A percentile compares a stretch with the other conserved stretches of the same genome.
Evolutionary conservation across 2,113 vertebrate genomes (phyloP).

Genomic region (Xiphias gladius): DNA sequence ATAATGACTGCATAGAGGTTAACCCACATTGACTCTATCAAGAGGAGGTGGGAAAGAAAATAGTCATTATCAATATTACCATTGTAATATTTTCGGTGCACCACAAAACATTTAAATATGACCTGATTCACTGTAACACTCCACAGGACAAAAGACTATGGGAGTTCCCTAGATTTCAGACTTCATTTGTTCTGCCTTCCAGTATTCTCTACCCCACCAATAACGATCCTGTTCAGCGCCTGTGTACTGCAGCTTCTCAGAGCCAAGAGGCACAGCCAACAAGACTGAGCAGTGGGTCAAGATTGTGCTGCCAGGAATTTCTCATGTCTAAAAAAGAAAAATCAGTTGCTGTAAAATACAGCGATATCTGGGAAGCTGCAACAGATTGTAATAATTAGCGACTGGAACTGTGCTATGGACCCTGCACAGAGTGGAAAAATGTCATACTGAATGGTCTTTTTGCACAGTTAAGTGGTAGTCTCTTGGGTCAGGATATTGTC

Average conservation of each 20-base stretch:
- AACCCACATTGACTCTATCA: conserved; percentile 52
- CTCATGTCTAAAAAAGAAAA: conserved; percentile 17
- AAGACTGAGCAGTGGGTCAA: conserved; percentile 35
- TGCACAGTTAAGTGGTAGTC: not conserved
- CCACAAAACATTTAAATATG: conserved; percentile 7
- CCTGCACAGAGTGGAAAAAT: not conserved
- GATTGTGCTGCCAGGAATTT: conserved; percentile 51
- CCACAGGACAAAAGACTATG: not conserved
- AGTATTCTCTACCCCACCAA: conserved; percentile 11
- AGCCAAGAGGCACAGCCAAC: conserved; percentile 49
- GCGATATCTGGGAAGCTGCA: conserved; percentile 33
- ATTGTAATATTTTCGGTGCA: not conserved
- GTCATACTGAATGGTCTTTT: not conserved
- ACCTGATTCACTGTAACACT: conserved; percentile 5
- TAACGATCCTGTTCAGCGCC: conserved; percentile 40
- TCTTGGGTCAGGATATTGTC: not conserved
- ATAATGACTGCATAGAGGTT: conserved; percentile 44
- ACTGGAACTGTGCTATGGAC: conserved; percentile 2
- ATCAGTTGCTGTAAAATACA: conserved; percentile 21
- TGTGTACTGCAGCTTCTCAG: conserved; percentile 22
- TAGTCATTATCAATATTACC: not conserved
- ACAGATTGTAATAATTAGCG: conserved; percentile 44
- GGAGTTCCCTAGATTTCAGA: conserved; percentile 12
- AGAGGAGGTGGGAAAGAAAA: conserved; percentile 41
- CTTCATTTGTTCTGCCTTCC: conserved; percentile 15